Evolutionary conservation across 2,113 vertebrate genomes (phyloP).

Genomic region (Nesospiza acunhae): DNA sequence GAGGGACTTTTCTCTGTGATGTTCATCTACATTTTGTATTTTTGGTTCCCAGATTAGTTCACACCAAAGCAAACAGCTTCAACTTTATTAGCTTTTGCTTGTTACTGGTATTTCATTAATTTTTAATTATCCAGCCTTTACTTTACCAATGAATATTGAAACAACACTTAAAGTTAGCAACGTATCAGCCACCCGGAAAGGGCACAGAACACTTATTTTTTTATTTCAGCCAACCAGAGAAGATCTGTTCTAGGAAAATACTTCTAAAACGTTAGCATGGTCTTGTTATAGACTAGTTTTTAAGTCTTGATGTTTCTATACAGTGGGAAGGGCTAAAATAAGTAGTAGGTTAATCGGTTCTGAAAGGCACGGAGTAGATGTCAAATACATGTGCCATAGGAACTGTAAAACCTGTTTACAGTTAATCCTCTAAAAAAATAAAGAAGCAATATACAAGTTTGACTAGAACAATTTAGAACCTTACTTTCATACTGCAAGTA

Average conservation of each 20-base stretch:
- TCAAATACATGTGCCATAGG: neutral
- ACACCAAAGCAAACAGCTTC: neutral
- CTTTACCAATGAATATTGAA: neutral
- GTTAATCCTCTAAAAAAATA: neutral
- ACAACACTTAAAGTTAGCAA: neutral
- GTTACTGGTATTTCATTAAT: neutral
- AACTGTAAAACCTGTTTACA: neutral
- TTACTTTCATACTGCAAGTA: neutral
- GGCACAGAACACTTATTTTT: neutral
- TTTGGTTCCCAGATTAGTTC: neutral
- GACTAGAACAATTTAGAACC: neutral
- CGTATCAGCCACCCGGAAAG: neutral
- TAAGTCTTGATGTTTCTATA: neutral
- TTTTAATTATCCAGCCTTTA: neutral
- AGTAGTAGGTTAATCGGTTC: neutral
- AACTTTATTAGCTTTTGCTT: neutral
- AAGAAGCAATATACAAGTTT: neutral
- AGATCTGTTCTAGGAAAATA: neutral
- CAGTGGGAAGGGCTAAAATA: neutral
- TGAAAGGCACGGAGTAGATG: neutral
- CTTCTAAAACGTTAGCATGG: neutral
- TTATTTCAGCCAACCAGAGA: neutral
- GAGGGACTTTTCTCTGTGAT: neutral
- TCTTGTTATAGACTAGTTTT: neutral
- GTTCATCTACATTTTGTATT: neutral